A percentile compares a stretch with the other conserved stretches of the same genome.
These are phyloP conservation scores for Adelphocoris suturalis DNA, from an alignment of 2,888 invertebrate species.

Conservation along the genomic window DNA sequence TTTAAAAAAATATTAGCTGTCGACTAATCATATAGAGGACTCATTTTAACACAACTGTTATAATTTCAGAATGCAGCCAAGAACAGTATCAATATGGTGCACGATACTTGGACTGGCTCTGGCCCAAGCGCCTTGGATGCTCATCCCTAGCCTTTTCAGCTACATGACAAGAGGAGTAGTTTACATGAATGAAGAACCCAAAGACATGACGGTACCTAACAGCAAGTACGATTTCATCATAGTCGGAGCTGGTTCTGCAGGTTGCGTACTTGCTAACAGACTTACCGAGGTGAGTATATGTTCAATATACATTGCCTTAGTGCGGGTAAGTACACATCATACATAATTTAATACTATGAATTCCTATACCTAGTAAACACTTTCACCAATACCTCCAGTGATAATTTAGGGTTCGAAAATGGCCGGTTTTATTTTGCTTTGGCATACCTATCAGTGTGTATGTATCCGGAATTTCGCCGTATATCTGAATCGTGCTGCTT, in stretches of 20 bases:
- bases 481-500: too few relatives aligned
- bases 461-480: too few relatives aligned
- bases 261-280: slow-evolving; percentile 78
- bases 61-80: slow-evolving; percentile 55
- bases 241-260: slow-evolving; percentile 90
- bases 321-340: too few relatives aligned
- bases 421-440: too few relatives aligned
- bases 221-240: slow-evolving; percentile 90
- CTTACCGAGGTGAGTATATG: slow-evolving; percentile 79
- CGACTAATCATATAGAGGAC: too few relatives aligned
- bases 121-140: slow-evolving; percentile 41
- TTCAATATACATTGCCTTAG: too few relatives aligned
- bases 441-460: too few relatives aligned
- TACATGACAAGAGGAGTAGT: slow-evolving; percentile 50
- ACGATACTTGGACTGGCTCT: slow-evolving; percentile 29
- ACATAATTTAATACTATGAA: too few relatives aligned
- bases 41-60: background rate
- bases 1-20: too few relatives aligned
- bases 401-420: too few relatives aligned
- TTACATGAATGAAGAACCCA: slow-evolving; percentile 79
- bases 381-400: too few relatives aligned
- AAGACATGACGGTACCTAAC: slow-evolving; percentile 83
- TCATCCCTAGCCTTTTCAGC: slow-evolving; percentile 64
- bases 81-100: slow-evolving; percentile 16
- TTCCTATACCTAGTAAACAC: too few relatives aligned